phyloP scores from a whole-genome alignment of 2,888 invertebrate genomes.

The Stomorhina lunata region DNA sequence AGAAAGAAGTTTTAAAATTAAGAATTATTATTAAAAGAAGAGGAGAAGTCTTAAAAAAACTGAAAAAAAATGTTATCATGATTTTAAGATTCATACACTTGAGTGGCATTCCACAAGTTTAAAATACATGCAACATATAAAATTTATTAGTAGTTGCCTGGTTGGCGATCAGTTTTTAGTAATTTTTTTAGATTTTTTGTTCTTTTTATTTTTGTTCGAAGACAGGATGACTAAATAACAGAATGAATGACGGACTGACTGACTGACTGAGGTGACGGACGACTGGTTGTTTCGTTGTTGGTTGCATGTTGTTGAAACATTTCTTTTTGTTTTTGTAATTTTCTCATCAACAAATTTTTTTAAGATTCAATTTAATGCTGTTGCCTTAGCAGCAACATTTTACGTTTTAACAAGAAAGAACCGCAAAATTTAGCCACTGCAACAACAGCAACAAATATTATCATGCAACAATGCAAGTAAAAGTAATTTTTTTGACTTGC shows the following conservation, averaged over 20 bases:
- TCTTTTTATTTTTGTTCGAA: neutral
- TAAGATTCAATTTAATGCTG: constrained; percentile 18
- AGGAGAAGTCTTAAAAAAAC: constrained; percentile 5
- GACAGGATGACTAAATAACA: neutral
- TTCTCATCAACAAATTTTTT: constrained; percentile 61
- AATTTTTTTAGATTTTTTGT: constrained; percentile 10
- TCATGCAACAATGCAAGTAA: constrained; percentile 63
- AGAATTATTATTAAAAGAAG: constrained; percentile 21
- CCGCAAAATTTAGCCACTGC: constrained; percentile 42
- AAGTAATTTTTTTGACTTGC: constrained; percentile 65
- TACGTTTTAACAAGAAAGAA: constrained; percentile 50
- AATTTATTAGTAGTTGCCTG: constrained; percentile 36
- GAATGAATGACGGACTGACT: constrained; percentile 22
- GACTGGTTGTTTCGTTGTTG: constrained; percentile 9
- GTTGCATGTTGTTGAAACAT: constrained; percentile 51
- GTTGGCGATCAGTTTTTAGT: constrained; percentile 44
- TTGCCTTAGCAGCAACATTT: constrained; percentile 16
- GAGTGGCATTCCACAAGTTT: constrained; percentile 23
- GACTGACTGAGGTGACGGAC: constrained; percentile 29
- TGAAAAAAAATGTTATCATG: constrained; percentile 38
- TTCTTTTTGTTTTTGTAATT: constrained; percentile 8
- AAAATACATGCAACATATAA: neutral
- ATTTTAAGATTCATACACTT: constrained; percentile 56
- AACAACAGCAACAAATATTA: constrained; percentile 27
- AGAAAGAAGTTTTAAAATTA: constrained; percentile 11